phyloP scores from a whole-genome alignment of 2,888 invertebrate species.

The Isotomurus palustris region DNA sequence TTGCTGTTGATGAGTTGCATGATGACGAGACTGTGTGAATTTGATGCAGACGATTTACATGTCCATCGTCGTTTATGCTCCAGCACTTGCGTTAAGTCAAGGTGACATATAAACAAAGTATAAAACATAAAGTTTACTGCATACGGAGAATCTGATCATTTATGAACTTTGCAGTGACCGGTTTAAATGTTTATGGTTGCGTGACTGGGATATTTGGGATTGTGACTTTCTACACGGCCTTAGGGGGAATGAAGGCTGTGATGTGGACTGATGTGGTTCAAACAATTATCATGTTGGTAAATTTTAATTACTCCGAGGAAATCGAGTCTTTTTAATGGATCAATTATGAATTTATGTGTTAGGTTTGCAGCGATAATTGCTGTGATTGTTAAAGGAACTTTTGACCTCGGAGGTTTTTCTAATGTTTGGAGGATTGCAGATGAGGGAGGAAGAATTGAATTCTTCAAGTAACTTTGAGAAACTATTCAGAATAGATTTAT shows the following conservation, averaged over 20 bases:
- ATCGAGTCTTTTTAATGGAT: too few relatives aligned
- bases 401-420: constrained; percentile 43
- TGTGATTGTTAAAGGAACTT: constrained; percentile 45
- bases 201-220: constrained; percentile 79
- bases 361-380: constrained; percentile 47
- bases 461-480: constrained; percentile 43
- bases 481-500: background rate
- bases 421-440: constrained; percentile 42
- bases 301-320: too few relatives aligned
- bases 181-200: constrained; percentile 81
- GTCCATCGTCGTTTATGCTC: constrained; percentile 61
- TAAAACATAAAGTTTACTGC: too few relatives aligned
- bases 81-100: constrained; percentile 65
- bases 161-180: constrained; percentile 74
- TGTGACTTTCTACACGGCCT: constrained; percentile 89
- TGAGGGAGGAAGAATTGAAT: constrained; percentile 44
- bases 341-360: constrained; percentile 45
- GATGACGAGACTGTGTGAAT: too few relatives aligned
- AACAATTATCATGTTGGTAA: constrained; percentile 11
- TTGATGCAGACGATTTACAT: constrained; percentile 45
- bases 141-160: too few relatives aligned
- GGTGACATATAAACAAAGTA: too few relatives aligned
- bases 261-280: constrained; percentile 42
- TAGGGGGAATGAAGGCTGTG: constrained; percentile 91
- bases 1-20: too few relatives aligned